A percentile compares a stretch with the other conserved stretches of the same genome.
Conservation (phyloP, 2,888 invertebrate species). For the Euclidia mi region DNA sequence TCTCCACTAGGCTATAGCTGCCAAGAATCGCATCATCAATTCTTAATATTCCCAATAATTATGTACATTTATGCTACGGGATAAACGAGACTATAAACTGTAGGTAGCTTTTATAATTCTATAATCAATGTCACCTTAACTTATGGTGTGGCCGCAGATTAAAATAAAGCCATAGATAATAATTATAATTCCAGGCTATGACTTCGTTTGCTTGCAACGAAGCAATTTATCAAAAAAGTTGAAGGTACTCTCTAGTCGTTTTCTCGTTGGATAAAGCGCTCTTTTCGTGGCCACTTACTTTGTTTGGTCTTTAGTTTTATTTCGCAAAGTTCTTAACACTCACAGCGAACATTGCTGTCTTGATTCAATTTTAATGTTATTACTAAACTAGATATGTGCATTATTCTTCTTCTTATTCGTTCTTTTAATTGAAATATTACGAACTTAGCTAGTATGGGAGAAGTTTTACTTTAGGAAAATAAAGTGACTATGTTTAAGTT, state of each 20-base stretch:
- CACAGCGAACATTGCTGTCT: background rate
- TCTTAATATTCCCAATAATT: too few relatives aligned
- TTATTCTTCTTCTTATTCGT: too few relatives aligned
- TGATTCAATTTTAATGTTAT: too few relatives aligned
- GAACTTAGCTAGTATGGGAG: too few relatives aligned
- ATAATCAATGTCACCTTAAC: background rate
- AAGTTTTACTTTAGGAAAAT: too few relatives aligned
- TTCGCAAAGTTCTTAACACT: background rate
- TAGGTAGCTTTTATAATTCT: too few relatives aligned
- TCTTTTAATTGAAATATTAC: too few relatives aligned
- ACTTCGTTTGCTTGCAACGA: background rate
- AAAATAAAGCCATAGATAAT: slow-evolving; percentile 5
- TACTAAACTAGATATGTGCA: background rate
- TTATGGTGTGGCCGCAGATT: slow-evolving; percentile 1
- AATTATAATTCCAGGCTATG: background rate
- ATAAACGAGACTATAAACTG: too few relatives aligned
- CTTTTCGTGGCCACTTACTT: slow-evolving; percentile 3
- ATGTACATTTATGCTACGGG: too few relatives aligned
- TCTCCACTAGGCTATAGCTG: too few relatives aligned
- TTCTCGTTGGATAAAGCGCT: slow-evolving; percentile 7
- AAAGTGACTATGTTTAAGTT: too few relatives aligned
- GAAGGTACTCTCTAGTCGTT: background rate
- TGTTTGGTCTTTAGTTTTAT: background rate
- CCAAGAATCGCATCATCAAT: too few relatives aligned
- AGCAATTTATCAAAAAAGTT: slow-evolving; percentile 15